phyloP scores from a whole-genome alignment of 2,888 invertebrate genomes.

The Catocala nupta region DNA sequence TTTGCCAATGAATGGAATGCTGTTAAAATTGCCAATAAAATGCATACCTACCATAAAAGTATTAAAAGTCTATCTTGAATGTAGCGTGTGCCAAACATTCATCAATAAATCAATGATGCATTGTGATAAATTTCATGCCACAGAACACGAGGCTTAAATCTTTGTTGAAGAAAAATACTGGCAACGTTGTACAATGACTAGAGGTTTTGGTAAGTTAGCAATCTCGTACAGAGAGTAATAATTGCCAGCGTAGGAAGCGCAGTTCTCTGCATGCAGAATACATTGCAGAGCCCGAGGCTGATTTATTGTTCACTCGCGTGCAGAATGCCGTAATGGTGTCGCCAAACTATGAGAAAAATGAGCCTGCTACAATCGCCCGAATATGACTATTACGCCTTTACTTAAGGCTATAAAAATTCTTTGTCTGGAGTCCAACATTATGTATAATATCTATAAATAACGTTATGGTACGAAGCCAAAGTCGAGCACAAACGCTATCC shows the following conservation, averaged over 20 bases:
- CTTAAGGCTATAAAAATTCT: slow-evolving; percentile 69
- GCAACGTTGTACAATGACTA: slow-evolving; percentile 6
- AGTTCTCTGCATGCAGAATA: slow-evolving; percentile 68
- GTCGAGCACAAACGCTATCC: slow-evolving; percentile 33
- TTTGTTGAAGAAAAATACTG: slow-evolving; percentile 1
- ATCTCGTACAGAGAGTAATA: slow-evolving; percentile 63
- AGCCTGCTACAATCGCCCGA: slow-evolving; percentile 57
- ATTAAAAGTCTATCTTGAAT: neutral
- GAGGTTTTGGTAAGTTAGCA: slow-evolving; percentile 52
- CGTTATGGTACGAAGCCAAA: slow-evolving; percentile 46
- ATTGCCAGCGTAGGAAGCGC: slow-evolving; percentile 66
- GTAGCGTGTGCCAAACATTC: neutral
- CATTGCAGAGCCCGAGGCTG: slow-evolving; percentile 67
- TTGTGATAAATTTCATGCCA: neutral
- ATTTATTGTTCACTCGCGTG: slow-evolving; percentile 76
- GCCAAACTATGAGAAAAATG: slow-evolving; percentile 68
- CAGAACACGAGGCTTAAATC: neutral
- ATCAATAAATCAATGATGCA: neutral
- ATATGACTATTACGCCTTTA: slow-evolving; percentile 65
- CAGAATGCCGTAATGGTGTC: slow-evolving; percentile 75
- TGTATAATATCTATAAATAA: slow-evolving; percentile 49
- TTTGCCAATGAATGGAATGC: too few species aligned
- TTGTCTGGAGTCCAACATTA: slow-evolving; percentile 58
- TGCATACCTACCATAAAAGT: neutral
- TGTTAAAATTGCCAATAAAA: neutral